Base-by-base conservation (phyloP, 2,797 vertebrate genomes). In the Pyrocephalus nanus region DNA sequence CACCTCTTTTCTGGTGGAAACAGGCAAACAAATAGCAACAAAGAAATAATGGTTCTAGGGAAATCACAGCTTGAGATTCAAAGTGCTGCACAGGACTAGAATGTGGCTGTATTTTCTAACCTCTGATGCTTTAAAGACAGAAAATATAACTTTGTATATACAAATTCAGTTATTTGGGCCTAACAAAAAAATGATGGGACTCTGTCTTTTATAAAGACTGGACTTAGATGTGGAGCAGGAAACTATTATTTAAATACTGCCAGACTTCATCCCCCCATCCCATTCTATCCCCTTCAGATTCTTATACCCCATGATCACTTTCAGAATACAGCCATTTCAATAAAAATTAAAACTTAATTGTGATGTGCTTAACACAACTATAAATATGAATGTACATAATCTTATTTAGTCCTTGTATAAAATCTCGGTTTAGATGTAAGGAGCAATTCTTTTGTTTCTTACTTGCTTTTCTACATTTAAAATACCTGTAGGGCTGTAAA, bases 401-500 rank as follows among this genome's bases (percentile, higher is more conserved):
- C 38, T 92, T 76, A 40, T 79, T 80, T 86, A 80, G 38, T 57
- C 34, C 26, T 61, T 72, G 30, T 40, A 18, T 78, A 73, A 93
- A 90, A 43, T 8, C 3, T 79, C 22, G 38, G 8, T 81, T 71
- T 85, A 84, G 34, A 53, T 60, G 20, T 45, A 48, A 77, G 9
- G 5, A 76, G 6, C 6, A 42, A 91, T 91, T 88, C 3, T 62
- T 92, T 66, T 73, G 10, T 78, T 86, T 78, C 71, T 87, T 86
- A 38, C 30, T 82, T 96, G 15, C 15, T 74, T 89, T 93, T 92
- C 30, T 65, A 61, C 53, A 79, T 55, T 32, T 15, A 77, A 92
- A 54, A 91, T 86, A 70, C 47, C 17, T 15, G 54, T 79, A 77
- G 51, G n/a, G 27, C 23, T 95, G 71, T 95, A 83, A 87, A 96